phyloP scores from a whole-genome alignment of 1,140 invertebrate species.

The Eumeta japonica region DNA sequence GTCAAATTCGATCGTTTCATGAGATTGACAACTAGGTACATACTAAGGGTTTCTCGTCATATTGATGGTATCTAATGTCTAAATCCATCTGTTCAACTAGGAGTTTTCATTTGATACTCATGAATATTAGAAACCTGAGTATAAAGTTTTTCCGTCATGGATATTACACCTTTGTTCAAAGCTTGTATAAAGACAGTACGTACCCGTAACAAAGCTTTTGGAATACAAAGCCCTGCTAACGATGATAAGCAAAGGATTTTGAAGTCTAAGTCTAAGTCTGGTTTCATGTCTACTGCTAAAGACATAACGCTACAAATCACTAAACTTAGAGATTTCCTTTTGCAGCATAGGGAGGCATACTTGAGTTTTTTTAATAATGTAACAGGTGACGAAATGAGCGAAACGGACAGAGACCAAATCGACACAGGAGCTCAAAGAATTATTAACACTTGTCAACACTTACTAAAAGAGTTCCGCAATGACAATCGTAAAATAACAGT shows the following conservation, averaged over 20 bases:
- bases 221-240: constrained; percentile 48
- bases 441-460: constrained; percentile 75
- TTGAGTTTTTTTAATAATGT: constrained; percentile 77
- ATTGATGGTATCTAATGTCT: too few relatives aligned
- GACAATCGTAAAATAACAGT: constrained; percentile 60
- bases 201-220: constrained; percentile 74
- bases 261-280: constrained; percentile 53
- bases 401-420: constrained; percentile 78
- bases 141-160: too few relatives aligned
- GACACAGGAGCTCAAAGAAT: constrained; percentile 82
- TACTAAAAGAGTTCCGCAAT: constrained; percentile 72
- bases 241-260: constrained; percentile 58
- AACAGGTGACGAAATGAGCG: constrained; percentile 71
- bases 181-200: constrained; percentile 80
- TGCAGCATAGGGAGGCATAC: constrained; percentile 83
- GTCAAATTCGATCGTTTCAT: too few relatives aligned
- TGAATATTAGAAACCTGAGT: too few relatives aligned
- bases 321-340: constrained; percentile 75
- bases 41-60: too few relatives aligned
- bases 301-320: constrained; percentile 78
- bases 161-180: constrained; percentile 76
- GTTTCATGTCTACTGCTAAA: constrained; percentile 71
- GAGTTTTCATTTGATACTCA: too few relatives aligned
- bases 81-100: too few relatives aligned
- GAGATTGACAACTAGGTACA: too few relatives aligned